phyloP scores from a whole-genome alignment of 1,140 invertebrate genomes.

The Antheraea mylitta region DNA sequence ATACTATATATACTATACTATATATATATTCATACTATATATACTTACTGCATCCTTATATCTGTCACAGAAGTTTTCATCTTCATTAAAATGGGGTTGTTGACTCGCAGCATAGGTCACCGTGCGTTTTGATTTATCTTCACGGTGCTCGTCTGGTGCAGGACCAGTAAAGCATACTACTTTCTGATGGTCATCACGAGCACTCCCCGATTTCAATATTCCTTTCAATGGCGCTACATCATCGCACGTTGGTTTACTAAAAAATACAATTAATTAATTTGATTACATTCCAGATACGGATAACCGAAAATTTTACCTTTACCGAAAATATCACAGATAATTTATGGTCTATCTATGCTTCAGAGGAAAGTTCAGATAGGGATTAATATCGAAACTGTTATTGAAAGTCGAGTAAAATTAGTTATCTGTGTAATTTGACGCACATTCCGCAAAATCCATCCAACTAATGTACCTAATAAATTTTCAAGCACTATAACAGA shows the following conservation, averaged over 20 bases:
- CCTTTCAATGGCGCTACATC: conserved; percentile 58
- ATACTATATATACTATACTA: no score
- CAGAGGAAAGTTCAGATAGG: no score
- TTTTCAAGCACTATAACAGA: no score
- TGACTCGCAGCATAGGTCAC: conserved; percentile 40
- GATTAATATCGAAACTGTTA: no score
- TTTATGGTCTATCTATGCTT: no score
- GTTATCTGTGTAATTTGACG: no score
- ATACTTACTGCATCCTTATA: conserved; percentile 41
- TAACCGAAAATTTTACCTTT: no score
- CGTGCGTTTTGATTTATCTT: conserved; percentile 16
- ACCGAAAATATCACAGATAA: no score
- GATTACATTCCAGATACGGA: not conserved
- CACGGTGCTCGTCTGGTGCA: conserved; percentile 41
- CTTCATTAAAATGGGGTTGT: conserved; percentile 54
- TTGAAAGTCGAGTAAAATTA: no score
- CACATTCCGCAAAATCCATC: not conserved
- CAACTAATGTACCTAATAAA: not conserved
- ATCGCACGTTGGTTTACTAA: conserved; percentile 58
- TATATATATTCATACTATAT: not conserved
- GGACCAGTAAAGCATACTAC: conserved; percentile 70
- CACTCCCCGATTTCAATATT: conserved; percentile 59
- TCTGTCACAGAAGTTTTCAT: conserved; percentile 54
- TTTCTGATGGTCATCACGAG: conserved; percentile 65
- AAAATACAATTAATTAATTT: not conserved